Evolutionary conservation across 2,888 invertebrate species (phyloP).

Genomic region (Bedellia somnulentella): DNA sequence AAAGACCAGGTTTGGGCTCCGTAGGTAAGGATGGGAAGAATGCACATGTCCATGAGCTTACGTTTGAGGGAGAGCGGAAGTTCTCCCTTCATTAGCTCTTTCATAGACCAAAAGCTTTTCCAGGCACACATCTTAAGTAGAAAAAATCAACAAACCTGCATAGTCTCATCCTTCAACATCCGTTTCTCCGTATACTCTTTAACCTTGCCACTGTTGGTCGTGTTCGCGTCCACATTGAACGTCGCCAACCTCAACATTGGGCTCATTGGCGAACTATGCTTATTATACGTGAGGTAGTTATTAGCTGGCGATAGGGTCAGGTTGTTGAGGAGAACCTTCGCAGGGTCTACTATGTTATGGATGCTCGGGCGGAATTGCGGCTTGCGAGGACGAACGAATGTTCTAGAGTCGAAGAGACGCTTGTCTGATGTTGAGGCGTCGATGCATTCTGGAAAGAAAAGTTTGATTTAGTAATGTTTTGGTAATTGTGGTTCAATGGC

Average conservation of each 20-base stretch:
- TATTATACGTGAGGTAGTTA: slow-evolving; percentile 48
- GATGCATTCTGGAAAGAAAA: slow-evolving; percentile 32
- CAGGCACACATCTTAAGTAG: too few species aligned
- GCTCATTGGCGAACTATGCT: slow-evolving; percentile 37
- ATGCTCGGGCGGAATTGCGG: slow-evolving; percentile 61
- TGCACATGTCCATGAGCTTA: too few species aligned
- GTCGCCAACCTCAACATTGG: slow-evolving; percentile 46
- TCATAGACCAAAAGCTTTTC: too few species aligned
- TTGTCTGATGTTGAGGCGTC: slow-evolving; percentile 37
- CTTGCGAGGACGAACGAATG: slow-evolving; percentile 70
- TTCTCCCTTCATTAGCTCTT: too few species aligned
- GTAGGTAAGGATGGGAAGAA: too few species aligned
- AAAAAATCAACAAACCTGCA: slow-evolving; percentile 1
- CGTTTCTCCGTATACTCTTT: slow-evolving; percentile 44
- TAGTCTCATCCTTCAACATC: slow-evolving; percentile 37
- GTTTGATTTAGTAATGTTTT: too few species aligned
- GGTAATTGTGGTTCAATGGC: too few species aligned
- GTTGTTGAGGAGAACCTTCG: too few species aligned
- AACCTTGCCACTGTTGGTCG: slow-evolving; percentile 31
- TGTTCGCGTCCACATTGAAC: slow-evolving; percentile 42
- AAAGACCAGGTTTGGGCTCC: too few species aligned
- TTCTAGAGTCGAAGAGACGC: slow-evolving; percentile 67
- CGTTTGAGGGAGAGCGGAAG: too few species aligned
- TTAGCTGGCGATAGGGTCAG: too few species aligned
- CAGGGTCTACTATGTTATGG: slow-evolving; percentile 51